Conservation (phyloP, 2,888 invertebrate genomes). For the Oligia latruncula region DNA sequence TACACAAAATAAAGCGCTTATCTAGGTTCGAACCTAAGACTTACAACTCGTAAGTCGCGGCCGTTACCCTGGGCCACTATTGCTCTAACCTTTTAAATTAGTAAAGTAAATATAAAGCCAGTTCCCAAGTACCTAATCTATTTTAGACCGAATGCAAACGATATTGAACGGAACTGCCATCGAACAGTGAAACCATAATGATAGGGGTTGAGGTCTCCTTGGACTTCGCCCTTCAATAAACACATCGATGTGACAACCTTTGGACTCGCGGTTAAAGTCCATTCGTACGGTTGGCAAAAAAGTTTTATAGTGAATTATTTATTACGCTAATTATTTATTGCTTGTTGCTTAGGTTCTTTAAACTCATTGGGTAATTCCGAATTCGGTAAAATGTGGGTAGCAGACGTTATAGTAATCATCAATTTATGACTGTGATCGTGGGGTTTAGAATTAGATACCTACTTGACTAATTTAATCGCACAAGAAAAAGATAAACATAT, state of each 20-base stretch:
- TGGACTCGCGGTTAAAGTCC: conserved; percentile 70
- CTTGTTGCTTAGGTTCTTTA: too few species aligned
- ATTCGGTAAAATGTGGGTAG: too few species aligned
- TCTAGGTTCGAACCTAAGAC: background rate
- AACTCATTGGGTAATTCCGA: too few species aligned
- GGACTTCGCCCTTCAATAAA: conserved; percentile 59
- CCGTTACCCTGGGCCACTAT: background rate
- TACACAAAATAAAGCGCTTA: background rate
- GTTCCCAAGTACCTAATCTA: conserved; percentile 19
- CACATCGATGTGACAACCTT: conserved; percentile 48
- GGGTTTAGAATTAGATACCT: too few species aligned
- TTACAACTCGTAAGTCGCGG: background rate
- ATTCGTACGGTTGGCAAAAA: conserved; percentile 52
- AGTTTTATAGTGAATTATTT: too few species aligned
- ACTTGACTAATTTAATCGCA: too few species aligned
- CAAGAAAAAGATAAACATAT: too few species aligned
- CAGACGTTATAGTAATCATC: too few species aligned
- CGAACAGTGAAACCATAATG: conserved; percentile 19
- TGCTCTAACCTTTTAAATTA: background rate
- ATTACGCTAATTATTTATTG: too few species aligned
- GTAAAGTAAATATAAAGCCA: background rate
- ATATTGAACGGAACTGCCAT: conserved; percentile 16
- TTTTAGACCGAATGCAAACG: conserved; percentile 8
- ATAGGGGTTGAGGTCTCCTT: conserved; percentile 44
- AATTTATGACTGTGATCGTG: too few species aligned